A percentile compares a stretch with the other conserved stretches of the same genome.
Evolutionary conservation across 1,140 invertebrate genomes (phyloP).

Genomic region (Alviniconcha marisindica): DNA sequence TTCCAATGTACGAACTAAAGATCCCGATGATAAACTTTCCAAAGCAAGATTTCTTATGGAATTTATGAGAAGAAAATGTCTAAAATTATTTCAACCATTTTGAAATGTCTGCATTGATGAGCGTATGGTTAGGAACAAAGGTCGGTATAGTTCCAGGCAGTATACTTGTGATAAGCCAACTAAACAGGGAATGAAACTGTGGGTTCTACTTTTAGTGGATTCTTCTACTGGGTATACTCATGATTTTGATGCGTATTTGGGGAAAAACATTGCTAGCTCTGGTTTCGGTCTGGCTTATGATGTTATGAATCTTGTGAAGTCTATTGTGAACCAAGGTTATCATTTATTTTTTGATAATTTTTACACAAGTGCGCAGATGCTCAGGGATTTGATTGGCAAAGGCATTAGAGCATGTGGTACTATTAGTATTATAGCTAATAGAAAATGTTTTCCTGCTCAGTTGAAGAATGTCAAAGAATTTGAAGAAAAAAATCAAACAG

Average conservation of each 20-base stretch:
- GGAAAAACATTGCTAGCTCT: background rate
- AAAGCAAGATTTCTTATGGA: constrained; percentile 4
- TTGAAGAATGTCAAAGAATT: no score
- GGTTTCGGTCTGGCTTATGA: background rate
- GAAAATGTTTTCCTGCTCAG: no score
- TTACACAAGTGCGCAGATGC: no score
- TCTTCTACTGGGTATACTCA: no score
- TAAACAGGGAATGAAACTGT: background rate
- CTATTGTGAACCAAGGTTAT: no score
- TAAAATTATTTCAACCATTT: constrained; percentile 7
- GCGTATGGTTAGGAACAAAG: background rate
- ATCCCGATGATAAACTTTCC: background rate
- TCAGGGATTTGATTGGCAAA: no score
- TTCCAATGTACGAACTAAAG: background rate
- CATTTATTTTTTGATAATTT: no score
- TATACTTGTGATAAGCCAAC: background rate
- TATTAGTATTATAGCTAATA: no score
- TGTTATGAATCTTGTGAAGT: background rate
- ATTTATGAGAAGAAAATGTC: background rate
- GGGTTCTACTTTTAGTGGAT: background rate
- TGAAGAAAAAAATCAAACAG: no score
- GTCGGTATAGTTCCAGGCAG: no score
- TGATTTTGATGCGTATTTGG: background rate
- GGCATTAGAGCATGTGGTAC: no score
- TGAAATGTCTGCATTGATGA: background rate